These are phyloP conservation scores for Odocoileus hemionus DNA, from an alignment of 2,113 vertebrate species.

Conservation along the genomic window DNA sequence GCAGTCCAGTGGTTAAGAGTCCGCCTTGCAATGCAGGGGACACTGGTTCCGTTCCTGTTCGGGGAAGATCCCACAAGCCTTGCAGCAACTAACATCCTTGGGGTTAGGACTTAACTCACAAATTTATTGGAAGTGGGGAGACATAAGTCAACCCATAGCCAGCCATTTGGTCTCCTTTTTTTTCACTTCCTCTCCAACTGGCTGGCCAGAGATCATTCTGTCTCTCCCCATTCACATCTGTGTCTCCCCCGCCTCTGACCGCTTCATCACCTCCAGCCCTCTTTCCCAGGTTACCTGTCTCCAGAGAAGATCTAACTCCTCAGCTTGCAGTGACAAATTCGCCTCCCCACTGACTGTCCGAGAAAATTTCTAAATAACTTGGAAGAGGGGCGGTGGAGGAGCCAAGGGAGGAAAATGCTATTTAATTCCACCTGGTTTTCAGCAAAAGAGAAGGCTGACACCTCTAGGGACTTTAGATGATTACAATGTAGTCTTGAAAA, in stretches of 20 bases:
- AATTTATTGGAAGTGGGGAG: not conserved
- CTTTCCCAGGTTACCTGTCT: not conserved
- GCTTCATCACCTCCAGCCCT: not conserved
- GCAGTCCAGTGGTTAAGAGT: not conserved
- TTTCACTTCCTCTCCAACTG: not conserved
- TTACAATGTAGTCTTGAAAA: not conserved
- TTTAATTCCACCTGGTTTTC: not conserved
- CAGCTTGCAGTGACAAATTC: not conserved
- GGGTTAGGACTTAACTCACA: not conserved
- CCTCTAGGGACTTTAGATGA: not conserved
- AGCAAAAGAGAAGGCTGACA: not conserved
- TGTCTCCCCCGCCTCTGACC: not conserved
- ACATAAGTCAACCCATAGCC: not conserved
- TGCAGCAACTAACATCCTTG: not conserved
- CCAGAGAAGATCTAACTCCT: not conserved
- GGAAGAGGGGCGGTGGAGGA: not conserved
- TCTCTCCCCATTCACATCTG: not conserved
- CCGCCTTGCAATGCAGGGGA: not conserved
- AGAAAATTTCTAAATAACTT: slow-evolving; percentile 1
- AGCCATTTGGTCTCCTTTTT: not conserved
- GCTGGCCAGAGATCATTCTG: not conserved
- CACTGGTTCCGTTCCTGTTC: not conserved
- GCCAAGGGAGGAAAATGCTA: not conserved
- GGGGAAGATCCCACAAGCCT: not conserved
- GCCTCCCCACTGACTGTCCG: not conserved